Percentiles rank a stretch among this genome's conserved stretches.
These are phyloP conservation scores for Acanthacorydalis orientalis DNA, from an alignment of 2,888 invertebrate genomes.

Conservation along the genomic window DNA sequence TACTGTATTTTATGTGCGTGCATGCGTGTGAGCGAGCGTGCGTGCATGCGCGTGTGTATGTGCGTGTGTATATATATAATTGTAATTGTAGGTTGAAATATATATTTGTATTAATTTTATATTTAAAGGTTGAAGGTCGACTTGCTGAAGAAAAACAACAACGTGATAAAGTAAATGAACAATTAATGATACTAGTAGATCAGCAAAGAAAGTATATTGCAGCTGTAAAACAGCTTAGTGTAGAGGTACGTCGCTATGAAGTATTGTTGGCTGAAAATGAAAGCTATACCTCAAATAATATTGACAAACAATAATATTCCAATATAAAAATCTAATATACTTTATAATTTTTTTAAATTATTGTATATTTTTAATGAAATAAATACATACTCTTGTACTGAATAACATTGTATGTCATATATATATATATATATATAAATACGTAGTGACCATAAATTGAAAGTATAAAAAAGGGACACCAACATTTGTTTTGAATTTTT, in stretches of 20 bases:
- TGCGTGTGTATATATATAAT: too few relatives aligned
- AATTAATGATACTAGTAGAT: conserved; percentile 41
- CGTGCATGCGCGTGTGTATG: too few relatives aligned
- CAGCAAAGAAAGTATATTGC: conserved; percentile 60
- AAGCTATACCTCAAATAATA: background rate
- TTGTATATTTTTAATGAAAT: too few relatives aligned
- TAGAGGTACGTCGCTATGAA: conserved; percentile 57
- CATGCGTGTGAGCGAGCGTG: too few relatives aligned
- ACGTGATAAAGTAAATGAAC: conserved; percentile 45
- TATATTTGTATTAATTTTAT: background rate
- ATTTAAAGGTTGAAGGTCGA: conserved; percentile 30
- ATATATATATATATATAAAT: too few relatives aligned
- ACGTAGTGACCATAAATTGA: too few relatives aligned
- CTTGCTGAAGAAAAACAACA: conserved; percentile 48
- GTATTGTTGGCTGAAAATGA: conserved; percentile 27
- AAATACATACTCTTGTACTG: too few relatives aligned
- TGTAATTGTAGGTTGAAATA: background rate
- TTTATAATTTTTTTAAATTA: too few relatives aligned
- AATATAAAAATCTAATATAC: background rate
- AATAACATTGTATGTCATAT: too few relatives aligned
- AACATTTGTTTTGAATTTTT: too few relatives aligned
- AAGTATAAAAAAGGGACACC: too few relatives aligned
- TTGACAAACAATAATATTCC: background rate
- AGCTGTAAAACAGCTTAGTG: conserved; percentile 58
- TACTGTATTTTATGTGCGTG: too few relatives aligned